Evolutionary conservation across 2,888 invertebrate genomes (phyloP).

Genomic region (Oligia fasciuncula): DNA sequence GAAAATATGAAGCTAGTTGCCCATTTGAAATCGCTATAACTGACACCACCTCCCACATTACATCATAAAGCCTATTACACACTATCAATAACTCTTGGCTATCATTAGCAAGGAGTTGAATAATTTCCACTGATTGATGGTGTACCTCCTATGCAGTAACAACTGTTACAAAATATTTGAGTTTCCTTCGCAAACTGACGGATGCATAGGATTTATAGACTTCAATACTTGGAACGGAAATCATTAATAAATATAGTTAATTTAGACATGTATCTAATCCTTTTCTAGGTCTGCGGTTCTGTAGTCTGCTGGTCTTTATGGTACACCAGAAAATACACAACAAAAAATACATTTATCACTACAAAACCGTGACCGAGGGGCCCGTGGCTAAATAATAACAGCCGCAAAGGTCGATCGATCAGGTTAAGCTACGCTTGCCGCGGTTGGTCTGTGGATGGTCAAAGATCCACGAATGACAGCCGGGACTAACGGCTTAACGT

Average conservation of each 20-base stretch:
- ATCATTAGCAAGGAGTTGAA: conserved; percentile 55
- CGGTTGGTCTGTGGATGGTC: too few species aligned
- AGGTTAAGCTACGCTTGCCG: too few species aligned
- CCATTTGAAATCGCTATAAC: conserved; percentile 20
- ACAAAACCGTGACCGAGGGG: too few species aligned
- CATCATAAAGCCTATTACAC: conserved; percentile 60
- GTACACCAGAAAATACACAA: too few species aligned
- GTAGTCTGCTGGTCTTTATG: too few species aligned
- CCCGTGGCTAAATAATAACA: too few species aligned
- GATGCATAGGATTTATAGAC: conserved; percentile 29
- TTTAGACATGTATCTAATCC: conserved; percentile 8
- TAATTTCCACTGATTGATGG: conserved; percentile 60
- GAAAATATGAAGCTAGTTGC: too few species aligned
- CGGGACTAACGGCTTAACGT: too few species aligned
- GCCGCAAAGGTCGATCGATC: too few species aligned
- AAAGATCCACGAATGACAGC: too few species aligned
- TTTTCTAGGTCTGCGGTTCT: conserved; percentile 9
- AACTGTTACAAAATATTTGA: conserved; percentile 44
- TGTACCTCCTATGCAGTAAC: conserved; percentile 27
- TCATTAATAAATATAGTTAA: conserved; percentile 1
- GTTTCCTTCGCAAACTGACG: conserved; percentile 38
- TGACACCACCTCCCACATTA: conserved; percentile 49
- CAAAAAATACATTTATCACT: too few species aligned
- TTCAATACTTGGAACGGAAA: conserved; percentile 20
- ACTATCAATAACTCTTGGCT: conserved; percentile 59